These are phyloP conservation scores for Scaptomyza montana DNA, from an alignment of 1,140 invertebrate genomes.

Conservation along the genomic window DNA sequence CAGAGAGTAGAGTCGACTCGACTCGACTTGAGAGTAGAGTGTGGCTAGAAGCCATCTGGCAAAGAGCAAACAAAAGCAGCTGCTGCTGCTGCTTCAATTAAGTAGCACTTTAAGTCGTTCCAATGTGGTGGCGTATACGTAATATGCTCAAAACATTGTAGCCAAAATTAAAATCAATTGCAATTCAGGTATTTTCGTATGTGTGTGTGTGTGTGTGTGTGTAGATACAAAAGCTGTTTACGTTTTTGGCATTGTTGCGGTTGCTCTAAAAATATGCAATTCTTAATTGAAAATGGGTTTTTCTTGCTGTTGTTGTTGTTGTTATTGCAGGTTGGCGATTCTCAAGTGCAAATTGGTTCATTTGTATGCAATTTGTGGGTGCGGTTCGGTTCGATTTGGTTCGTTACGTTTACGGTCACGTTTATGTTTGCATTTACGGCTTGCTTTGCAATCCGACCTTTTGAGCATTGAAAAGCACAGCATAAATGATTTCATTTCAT, in stretches of 20 bases:
- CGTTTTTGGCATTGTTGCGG: conserved; percentile 14
- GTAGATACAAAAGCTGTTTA: conserved; percentile 31
- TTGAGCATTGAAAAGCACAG: conserved; percentile 1
- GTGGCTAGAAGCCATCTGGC: conserved; percentile 16
- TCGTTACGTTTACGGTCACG: conserved; percentile 38
- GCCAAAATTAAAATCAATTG: conserved; percentile 58
- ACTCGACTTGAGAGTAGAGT: neutral
- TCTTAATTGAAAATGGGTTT: conserved; percentile 71
- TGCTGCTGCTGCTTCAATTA: conserved; percentile 23
- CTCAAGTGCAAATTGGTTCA: conserved; percentile 70
- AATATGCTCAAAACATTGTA: conserved; percentile 57
- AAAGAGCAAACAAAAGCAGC: conserved; percentile 32
- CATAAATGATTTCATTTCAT: conserved; percentile 21
- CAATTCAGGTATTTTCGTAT: conserved; percentile 41
- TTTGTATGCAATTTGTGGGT: conserved; percentile 69
- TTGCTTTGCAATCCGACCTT: conserved; percentile 31
- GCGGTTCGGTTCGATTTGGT: conserved; percentile 26
- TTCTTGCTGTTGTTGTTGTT: neutral
- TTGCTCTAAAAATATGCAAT: conserved; percentile 61
- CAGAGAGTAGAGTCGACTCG: conserved; percentile 1
- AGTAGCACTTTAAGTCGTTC: conserved; percentile 9
- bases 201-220: neutral
- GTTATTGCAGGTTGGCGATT: conserved; percentile 13
- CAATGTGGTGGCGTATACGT: conserved; percentile 18
- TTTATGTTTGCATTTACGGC: conserved; percentile 34